These are phyloP conservation scores for Diadophis punctatus DNA, from an alignment of 2,113 vertebrate genomes.

Conservation along the genomic window DNA sequence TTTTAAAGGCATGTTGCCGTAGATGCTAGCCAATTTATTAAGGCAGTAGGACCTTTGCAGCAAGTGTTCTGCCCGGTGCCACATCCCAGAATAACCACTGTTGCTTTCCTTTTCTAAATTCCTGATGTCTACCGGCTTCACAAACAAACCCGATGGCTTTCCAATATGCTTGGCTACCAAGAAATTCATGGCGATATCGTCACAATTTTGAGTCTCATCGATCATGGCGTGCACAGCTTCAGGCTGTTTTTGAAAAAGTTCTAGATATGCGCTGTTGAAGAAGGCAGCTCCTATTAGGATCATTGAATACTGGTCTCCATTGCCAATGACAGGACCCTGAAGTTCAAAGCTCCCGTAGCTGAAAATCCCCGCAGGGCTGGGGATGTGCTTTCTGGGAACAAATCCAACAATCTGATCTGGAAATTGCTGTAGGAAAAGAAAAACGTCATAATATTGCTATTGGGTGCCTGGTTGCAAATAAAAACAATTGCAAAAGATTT, in stretches of 20 bases:
- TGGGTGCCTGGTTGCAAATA: neutral
- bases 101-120: constrained; percentile 88
- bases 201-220: constrained; percentile 92
- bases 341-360: constrained; percentile 91
- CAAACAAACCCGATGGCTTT: constrained; percentile 83
- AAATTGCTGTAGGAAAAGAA: constrained; percentile 82
- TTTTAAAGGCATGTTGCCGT: constrained; percentile 84
- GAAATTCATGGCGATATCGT: constrained; percentile 94
- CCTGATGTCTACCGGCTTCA: constrained; percentile 87
- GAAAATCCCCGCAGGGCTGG: constrained; percentile 78
- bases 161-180: constrained; percentile 72
- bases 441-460: neutral
- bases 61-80: constrained; percentile 90
- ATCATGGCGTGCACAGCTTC: constrained; percentile 76
- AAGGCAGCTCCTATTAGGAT: constrained; percentile 92
- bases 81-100: constrained; percentile 90
- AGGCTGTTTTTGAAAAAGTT: constrained; percentile 84
- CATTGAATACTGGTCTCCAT: constrained; percentile 90
- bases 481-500: neutral
- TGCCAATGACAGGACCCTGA: constrained; percentile 75
- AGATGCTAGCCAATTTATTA: constrained; percentile 83
- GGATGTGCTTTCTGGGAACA: constrained; percentile 89
- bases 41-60: constrained; percentile 91
- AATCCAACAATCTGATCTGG: constrained; percentile 94
- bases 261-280: constrained; percentile 81